phyloP scores from a whole-genome alignment of 1,140 invertebrate species.

The Drosophila nigromelanica region DNA sequence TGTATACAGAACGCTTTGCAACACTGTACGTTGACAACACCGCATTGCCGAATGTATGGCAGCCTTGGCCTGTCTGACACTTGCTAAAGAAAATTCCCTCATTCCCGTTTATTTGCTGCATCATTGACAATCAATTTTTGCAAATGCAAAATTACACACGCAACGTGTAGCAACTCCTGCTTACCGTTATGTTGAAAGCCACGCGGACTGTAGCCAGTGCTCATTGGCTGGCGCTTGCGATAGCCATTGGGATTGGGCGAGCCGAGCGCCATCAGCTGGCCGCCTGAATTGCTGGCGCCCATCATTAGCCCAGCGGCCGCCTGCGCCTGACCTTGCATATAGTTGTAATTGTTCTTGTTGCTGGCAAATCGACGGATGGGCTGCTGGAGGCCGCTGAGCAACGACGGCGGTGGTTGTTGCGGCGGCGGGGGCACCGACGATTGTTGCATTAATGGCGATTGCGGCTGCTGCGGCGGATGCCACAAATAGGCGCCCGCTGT shows the following conservation, averaged over 20 bases:
- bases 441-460: conserved; percentile 20
- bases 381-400: conserved; percentile 16
- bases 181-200: conserved; percentile 68
- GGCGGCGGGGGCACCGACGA: conserved; percentile 14
- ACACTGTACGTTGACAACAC: conserved; percentile 6
- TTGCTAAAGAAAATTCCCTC: neutral
- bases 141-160: neutral
- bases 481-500: conserved; percentile 54
- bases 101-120: neutral
- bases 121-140: conserved; percentile 2
- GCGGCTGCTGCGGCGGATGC: conserved; percentile 35
- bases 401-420: conserved; percentile 12
- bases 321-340: conserved; percentile 48
- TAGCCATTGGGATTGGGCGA: conserved; percentile 40
- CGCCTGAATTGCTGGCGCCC: conserved; percentile 18
- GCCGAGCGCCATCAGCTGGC: conserved; percentile 30
- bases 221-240: conserved; percentile 66
- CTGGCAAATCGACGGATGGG: conserved; percentile 55
- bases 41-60: neutral
- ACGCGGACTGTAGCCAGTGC: conserved; percentile 31
- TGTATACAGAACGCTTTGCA: neutral
- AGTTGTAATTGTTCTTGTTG: conserved; percentile 65
- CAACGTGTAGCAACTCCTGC: neutral
- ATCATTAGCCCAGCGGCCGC: conserved; percentile 33
- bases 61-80: neutral